Conservation (phyloP, 2,113 vertebrate genomes). For the Dipodomys stephensi region DNA sequence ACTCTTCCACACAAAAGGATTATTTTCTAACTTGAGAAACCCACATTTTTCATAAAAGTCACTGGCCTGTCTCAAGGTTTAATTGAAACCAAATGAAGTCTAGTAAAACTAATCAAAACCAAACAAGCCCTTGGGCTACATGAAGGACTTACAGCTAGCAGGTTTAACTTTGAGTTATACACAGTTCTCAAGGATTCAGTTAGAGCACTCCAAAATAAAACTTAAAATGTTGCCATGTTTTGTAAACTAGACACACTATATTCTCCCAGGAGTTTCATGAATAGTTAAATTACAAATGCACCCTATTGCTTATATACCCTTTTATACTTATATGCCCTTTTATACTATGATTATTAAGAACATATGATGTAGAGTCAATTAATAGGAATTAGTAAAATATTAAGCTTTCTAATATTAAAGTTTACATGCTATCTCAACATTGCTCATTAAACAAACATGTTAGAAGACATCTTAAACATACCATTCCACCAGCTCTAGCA, state of each 20-base stretch:
- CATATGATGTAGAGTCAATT: not conserved
- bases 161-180: constrained; percentile 65
- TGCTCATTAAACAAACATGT: constrained; percentile 48
- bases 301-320: not conserved
- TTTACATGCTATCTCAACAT: not conserved
- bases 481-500: not conserved
- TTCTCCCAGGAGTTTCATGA: constrained; percentile 33
- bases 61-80: constrained; percentile 71
- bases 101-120: constrained; percentile 87
- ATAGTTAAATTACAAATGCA: constrained; percentile 52
- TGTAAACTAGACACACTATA: constrained; percentile 60
- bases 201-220: constrained; percentile 60
- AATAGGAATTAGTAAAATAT: not conserved
- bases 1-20: constrained; percentile 42
- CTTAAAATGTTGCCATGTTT: constrained; percentile 59
- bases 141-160: constrained; percentile 41
- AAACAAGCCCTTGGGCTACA: constrained; percentile 72
- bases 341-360: not conserved
- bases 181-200: constrained; percentile 55
- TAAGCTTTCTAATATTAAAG: constrained; percentile 42
- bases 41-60: constrained; percentile 70
- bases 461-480: not conserved
- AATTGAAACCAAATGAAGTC: constrained; percentile 84
- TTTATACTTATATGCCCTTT: not conserved
- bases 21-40: constrained; percentile 83